phyloP scores from a whole-genome alignment of 2,797 vertebrate species.

The Protosalanx chinensis region DNA sequence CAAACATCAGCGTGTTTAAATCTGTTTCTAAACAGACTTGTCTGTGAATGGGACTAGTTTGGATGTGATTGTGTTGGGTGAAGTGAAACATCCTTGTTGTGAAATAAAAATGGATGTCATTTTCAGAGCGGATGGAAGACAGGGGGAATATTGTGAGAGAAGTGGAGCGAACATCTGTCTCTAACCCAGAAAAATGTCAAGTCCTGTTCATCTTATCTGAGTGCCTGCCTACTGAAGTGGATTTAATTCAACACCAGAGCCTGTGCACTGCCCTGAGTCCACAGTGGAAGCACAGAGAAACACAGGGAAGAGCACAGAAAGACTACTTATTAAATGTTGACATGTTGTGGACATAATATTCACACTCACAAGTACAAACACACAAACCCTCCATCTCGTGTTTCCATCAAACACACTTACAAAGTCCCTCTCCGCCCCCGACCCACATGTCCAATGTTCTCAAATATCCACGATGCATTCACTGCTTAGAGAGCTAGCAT shows the following conservation, averaged over 20 bases:
- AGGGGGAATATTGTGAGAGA: constrained; percentile 51
- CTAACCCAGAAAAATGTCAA: constrained; percentile 61
- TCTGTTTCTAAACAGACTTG: constrained; percentile 39
- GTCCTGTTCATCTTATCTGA: constrained; percentile 70
- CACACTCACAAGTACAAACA: constrained; percentile 20
- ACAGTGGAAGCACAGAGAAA: neutral
- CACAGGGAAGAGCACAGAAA: constrained; percentile 17
- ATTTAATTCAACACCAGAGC: constrained; percentile 64
- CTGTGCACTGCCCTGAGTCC: constrained; percentile 42
- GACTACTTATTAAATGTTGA: neutral
- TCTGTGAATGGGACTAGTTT: constrained; percentile 30
- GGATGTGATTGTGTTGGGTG: constrained; percentile 30
- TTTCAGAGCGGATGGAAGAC: constrained; percentile 39
- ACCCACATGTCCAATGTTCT: constrained; percentile 11
- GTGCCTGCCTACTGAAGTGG: constrained; percentile 63
- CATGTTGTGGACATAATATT: constrained; percentile 8
- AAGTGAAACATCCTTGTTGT: constrained; percentile 35
- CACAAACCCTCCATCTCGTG: constrained; percentile 3
- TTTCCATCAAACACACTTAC: neutral
- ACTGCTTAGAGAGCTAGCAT: neutral
- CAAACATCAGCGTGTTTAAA: neutral
- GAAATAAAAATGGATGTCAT: constrained; percentile 45
- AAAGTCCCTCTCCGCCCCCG: neutral
- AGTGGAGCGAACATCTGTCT: constrained; percentile 69
- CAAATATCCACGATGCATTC: constrained; percentile 15